phyloP scores from a whole-genome alignment of 2,113 vertebrate species.

The Marmota monax region DNA sequence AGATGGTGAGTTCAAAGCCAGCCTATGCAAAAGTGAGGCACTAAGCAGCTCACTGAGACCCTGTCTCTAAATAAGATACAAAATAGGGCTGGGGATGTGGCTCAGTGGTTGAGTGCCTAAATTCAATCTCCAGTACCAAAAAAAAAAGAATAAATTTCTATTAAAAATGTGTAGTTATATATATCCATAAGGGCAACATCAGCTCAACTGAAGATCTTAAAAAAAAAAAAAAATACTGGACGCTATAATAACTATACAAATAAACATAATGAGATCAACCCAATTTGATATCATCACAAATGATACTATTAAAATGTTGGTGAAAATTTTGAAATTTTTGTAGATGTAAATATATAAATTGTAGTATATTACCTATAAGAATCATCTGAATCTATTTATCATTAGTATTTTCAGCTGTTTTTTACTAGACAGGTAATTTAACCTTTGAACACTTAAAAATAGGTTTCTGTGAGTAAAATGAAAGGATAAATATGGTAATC shows the following conservation, averaged over 20 bases:
- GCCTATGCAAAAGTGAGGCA: too few species aligned
- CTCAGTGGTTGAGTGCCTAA: too few species aligned
- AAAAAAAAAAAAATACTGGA: neutral
- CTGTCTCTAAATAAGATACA: too few species aligned
- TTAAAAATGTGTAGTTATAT: too few species aligned
- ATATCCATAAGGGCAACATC: neutral
- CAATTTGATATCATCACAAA: neutral
- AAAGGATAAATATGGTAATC: neutral
- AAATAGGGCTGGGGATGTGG: too few species aligned
- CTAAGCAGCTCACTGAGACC: too few species aligned
- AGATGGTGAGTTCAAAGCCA: too few species aligned
- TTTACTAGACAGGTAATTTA: neutral
- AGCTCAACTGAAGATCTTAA: neutral
- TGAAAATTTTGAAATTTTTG: neutral
- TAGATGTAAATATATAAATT: neutral
- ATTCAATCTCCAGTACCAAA: too few species aligned
- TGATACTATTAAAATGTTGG: neutral
- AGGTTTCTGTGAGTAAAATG: neutral
- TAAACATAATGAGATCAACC: neutral
- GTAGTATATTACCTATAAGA: neutral
- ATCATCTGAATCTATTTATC: neutral
- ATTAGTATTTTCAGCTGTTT: neutral
- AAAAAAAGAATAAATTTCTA: neutral
- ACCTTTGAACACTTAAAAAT: neutral
- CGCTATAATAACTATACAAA: neutral